Percentiles rank a stretch among this genome's conserved stretches.
These are phyloP conservation scores for Troides aeacus DNA, from an alignment of 2,888 invertebrate genomes.

Conservation along the genomic window DNA sequence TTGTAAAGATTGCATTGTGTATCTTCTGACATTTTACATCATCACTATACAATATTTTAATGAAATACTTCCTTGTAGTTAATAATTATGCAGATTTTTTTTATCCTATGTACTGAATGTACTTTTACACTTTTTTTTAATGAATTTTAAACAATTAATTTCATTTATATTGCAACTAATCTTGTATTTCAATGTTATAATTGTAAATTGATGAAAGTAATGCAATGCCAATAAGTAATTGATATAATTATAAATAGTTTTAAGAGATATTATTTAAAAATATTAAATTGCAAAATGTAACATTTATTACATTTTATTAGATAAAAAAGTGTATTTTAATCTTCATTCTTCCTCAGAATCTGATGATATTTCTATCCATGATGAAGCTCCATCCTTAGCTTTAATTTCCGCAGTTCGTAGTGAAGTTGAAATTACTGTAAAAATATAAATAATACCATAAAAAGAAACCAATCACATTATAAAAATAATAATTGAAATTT, in stretches of 20 bases:
- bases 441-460: no score
- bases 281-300: conserved; percentile 59
- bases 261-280: conserved; percentile 62
- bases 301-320: conserved; percentile 66
- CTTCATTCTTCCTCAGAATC: conserved; percentile 62
- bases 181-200: conserved; percentile 47
- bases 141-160: conserved; percentile 32
- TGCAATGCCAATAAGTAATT: conserved; percentile 45
- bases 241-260: conserved; percentile 47
- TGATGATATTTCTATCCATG: conserved; percentile 74
- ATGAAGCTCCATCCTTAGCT: conserved; percentile 54
- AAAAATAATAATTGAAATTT: neutral
- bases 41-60: conserved; percentile 37
- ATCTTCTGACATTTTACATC: conserved; percentile 52
- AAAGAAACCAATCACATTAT: neutral
- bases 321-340: conserved; percentile 42
- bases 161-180: conserved; percentile 37
- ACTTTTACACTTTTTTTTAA: conserved; percentile 12
- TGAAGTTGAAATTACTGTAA: conserved; percentile 63
- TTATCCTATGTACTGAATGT: neutral
- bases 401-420: conserved; percentile 65
- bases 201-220: conserved; percentile 55
- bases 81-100: conserved; percentile 5
- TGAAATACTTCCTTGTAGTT: conserved; percentile 10
- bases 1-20: conserved; percentile 49